Base-by-base conservation (phyloP, 2,888 invertebrate genomes). In the Drosophila quinaria region DNA sequence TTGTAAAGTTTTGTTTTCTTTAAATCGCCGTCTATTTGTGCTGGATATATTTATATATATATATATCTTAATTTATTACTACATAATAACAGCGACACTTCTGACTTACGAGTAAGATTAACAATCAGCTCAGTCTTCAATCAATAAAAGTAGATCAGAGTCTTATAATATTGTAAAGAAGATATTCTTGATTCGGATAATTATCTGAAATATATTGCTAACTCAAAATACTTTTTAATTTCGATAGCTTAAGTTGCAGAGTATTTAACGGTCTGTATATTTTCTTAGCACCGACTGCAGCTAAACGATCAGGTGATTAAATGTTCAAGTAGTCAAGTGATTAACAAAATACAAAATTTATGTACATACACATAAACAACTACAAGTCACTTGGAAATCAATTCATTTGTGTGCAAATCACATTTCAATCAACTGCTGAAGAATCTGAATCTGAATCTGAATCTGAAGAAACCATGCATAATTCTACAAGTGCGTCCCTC, bases 361-460 rank as follows among this genome's bases (percentile, higher is more conserved):
- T 39, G 70, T 6, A 8, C n/a, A 29, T 33, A 74, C 5, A 8
- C 8, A 29, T 33, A 10, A 39, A 29, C 13, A 19, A 41, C 22
- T 31, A 39, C 10, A 54, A 65, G 46, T 65, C 50, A 60, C 41
- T 42, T 64, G 39, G 63, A 81, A 78, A 81, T 61, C 67, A 73
- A 70, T 74, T 68, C 52, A 85, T 81, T 84, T 67, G 85, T 85
- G 67, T 67, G 64, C 80, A 74, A 50, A 70, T 68, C 79, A 74
- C 74, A 81, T 74, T 55, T 62, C 47, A 74, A 65, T 59, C 65
- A 68, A 64, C 56, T 55, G 58, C 73, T 79, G 55, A 51, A 73
- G 54, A 41, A 25, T 25, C 25, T 25, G 25, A 25, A 4, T 22
- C 22, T 22, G 22, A 22, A 22, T 19, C 19, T 1, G 19, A 19